Evolutionary conservation across 1,140 invertebrate species (phyloP), one percentile per base, ranked within the genome.

Genomic region (Drosophila rufa): DNA sequence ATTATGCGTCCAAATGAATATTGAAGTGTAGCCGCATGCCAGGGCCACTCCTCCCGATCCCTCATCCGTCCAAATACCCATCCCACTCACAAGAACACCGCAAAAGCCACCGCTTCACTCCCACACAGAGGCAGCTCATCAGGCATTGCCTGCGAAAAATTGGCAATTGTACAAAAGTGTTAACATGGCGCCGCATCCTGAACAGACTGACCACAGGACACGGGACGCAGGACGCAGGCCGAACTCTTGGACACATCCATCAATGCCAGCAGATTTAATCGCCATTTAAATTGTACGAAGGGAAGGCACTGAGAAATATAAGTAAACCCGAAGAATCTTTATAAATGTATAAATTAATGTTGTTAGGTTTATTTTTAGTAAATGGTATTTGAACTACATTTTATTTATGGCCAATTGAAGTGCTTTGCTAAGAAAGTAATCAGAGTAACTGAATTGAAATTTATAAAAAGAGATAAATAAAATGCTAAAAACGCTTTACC

Each of bases 261-360:
- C 89, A 91, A 89, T 91, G 89, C 84, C 89, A 91, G 73, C 79
- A 71, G 84, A 89, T 91, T 91, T 91, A 91, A 91, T 91, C 89
- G 89, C 83, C 89, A 91, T 91, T 91, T 91, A 91, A 91, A 91
- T 85, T 91, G 89, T 80, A 79, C 76, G 81, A 59, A 33, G 47
- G 30, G 22, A 51, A 14, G 6, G 33, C 53, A 73, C 69, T 60
- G 51, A 15, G 0, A 66, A 36, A 30, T 56, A 22, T 22, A 33
- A 25, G 11, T 12, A 7, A 17, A 5, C n/a, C 17, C n/a, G 3
- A n/a, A 27, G 27, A 5, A 27, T 6, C 27, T 6, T 27, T 6
- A 27, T 27, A 27, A 3, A 12, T 19, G 22, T 4, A 30, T 7
- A 14, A 38, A 48, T n/a, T 5, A 7, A 14, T 6, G 3, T 4